A percentile compares a stretch with the other conserved stretches of the same genome.
Conservation (phyloP, 2,797 vertebrate genomes). For the Microctenopoma steveboyesi region DNA sequence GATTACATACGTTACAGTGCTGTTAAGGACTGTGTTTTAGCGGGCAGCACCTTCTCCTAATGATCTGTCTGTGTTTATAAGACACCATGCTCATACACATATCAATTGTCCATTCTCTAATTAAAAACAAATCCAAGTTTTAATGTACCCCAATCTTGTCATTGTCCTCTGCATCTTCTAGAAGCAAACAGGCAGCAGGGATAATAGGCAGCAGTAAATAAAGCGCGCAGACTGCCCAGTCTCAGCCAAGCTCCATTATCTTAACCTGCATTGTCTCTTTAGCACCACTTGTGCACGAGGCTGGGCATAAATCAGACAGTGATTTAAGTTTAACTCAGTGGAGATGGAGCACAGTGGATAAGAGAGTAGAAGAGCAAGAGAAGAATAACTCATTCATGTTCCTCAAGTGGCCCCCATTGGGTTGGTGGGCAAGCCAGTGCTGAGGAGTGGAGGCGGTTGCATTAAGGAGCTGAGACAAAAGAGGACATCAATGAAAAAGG, state of each 20-base stretch:
- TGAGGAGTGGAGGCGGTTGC: slow-evolving; percentile 32
- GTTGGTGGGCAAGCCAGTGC: slow-evolving; percentile 35
- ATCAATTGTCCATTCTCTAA: slow-evolving; percentile 37
- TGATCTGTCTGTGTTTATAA: slow-evolving; percentile 48
- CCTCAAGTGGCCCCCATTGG: slow-evolving; percentile 63
- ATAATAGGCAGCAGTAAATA: slow-evolving; percentile 44
- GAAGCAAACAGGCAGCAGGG: slow-evolving; percentile 15
- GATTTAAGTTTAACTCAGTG: slow-evolving; percentile 79
- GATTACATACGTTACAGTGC: background rate
- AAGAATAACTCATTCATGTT: slow-evolving; percentile 68
- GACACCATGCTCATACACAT: slow-evolving; percentile 47
- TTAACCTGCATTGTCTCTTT: slow-evolving; percentile 59
- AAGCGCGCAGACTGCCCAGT: slow-evolving; percentile 27
- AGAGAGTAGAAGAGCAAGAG: slow-evolving; percentile 37
- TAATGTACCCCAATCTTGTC: slow-evolving; percentile 39
- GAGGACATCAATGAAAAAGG: slow-evolving; percentile 54
- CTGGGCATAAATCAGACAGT: slow-evolving; percentile 66
- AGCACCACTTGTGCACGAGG: slow-evolving; percentile 37
- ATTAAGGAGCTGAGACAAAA: slow-evolving; percentile 72
- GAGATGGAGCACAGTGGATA: slow-evolving; percentile 48
- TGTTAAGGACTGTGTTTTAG: background rate
- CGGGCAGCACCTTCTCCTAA: slow-evolving; percentile 23
- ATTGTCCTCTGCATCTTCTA: slow-evolving; percentile 4
- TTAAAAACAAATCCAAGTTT: slow-evolving; percentile 61
- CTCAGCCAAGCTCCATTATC: slow-evolving; percentile 51